Evolutionary conservation across 1,140 invertebrate species (phyloP).

Genomic region (Bombus huntii): DNA sequence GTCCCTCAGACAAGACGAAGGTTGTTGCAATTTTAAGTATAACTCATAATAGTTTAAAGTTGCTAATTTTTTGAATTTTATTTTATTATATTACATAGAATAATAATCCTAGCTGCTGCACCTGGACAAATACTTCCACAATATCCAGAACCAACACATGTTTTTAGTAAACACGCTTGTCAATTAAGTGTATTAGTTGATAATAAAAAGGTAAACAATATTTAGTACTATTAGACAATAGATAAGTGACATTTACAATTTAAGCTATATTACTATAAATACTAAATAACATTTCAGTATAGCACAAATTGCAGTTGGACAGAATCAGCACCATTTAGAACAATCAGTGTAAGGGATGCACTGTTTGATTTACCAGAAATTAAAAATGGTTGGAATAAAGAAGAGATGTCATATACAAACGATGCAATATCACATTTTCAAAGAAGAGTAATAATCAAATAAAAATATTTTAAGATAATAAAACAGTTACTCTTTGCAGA

Average conservation of each 20-base stretch:
- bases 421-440: constrained; percentile 91
- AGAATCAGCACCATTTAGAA: constrained; percentile 88
- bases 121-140: constrained; percentile 90
- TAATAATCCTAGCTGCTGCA: constrained; percentile 92
- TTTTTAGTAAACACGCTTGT: constrained; percentile 89
- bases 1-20: constrained; percentile 92
- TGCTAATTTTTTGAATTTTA: background rate
- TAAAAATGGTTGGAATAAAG: constrained; percentile 87
- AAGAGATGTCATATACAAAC: constrained; percentile 89
- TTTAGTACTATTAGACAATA: constrained; percentile 5
- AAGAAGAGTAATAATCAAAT: constrained; percentile 81
- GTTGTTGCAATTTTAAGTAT: constrained; percentile 67
- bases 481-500: background rate
- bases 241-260: background rate
- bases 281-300: constrained; percentile 71
- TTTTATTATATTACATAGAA: constrained; percentile 76
- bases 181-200: constrained; percentile 89
- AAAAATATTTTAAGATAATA: background rate
- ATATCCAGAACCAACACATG: constrained; percentile 92
- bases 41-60: background rate
- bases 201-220: constrained; percentile 83
- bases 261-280: background rate
- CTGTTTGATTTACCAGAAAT: constrained; percentile 93
- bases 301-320: constrained; percentile 81
- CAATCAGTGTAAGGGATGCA: constrained; percentile 90